phyloP scores from a whole-genome alignment of 2,888 invertebrate species.

The Dicycla oo region DNA sequence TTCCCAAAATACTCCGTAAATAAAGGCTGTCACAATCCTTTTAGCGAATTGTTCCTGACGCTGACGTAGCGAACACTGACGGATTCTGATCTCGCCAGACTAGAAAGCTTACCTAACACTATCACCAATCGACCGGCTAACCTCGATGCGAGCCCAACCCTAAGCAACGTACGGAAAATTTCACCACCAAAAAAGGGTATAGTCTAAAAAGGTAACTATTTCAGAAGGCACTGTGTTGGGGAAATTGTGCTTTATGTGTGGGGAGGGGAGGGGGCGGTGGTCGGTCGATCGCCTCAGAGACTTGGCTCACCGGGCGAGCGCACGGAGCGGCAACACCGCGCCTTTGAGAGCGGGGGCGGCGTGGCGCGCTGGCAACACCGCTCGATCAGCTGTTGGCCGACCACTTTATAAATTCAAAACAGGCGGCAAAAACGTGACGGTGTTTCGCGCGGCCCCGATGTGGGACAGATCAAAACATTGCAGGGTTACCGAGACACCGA shows the following conservation, averaged over 20 bases:
- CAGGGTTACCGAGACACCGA: constrained; percentile 63
- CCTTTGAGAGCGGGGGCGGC: constrained; percentile 69
- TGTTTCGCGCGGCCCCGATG: constrained; percentile 71
- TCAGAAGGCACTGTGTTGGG: constrained; percentile 75
- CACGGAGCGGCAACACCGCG: constrained; percentile 81
- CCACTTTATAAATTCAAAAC: constrained; percentile 86
- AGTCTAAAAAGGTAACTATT: constrained; percentile 76
- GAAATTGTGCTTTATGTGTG: constrained; percentile 78
- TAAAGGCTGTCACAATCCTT: constrained; percentile 60
- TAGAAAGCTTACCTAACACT: constrained; percentile 60
- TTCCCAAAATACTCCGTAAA: constrained; percentile 51
- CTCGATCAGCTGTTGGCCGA: constrained; percentile 86
- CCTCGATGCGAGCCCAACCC: constrained; percentile 65
- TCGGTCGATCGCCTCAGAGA: constrained; percentile 86
- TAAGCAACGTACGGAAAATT: constrained; percentile 52
- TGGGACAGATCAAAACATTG: constrained; percentile 73
- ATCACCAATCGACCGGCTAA: constrained; percentile 71
- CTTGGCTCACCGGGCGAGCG: constrained; percentile 68
- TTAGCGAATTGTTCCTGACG: constrained; percentile 50
- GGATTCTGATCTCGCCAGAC: constrained; percentile 51
- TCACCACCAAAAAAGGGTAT: constrained; percentile 68
- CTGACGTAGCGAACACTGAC: constrained; percentile 57
- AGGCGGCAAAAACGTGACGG: constrained; percentile 83
- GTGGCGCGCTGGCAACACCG: constrained; percentile 75
- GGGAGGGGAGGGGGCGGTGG: constrained; percentile 74